Conservation (phyloP, 2,797 vertebrate genomes). For the Falco cherrug region DNA sequence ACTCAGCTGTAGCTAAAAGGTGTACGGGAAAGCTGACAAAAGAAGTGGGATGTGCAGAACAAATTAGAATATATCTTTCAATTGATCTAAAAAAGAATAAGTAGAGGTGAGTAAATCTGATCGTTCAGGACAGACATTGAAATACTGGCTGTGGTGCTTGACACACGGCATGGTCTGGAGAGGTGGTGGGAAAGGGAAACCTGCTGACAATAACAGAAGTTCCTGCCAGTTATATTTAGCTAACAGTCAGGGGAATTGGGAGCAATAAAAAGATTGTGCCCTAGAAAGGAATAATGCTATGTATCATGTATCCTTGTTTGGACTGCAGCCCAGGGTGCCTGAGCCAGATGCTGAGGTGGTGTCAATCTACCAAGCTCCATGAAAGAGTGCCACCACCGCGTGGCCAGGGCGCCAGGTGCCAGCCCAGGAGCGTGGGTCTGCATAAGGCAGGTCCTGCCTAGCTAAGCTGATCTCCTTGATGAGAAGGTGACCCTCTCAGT, state of each 20-base stretch:
- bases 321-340: background rate
- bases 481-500: background rate
- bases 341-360: background rate
- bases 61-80: background rate
- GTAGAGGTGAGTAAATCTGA: background rate
- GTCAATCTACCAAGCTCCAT: background rate
- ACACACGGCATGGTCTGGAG: background rate
- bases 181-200: background rate
- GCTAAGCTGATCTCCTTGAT: background rate
- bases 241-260: background rate
- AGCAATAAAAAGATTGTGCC: background rate
- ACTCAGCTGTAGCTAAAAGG: background rate
- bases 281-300: background rate
- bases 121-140: background rate
- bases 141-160: background rate
- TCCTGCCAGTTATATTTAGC: background rate
- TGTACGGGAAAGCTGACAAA: background rate
- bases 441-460: background rate
- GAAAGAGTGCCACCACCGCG: background rate
- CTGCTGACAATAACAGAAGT: conserved; percentile 5
- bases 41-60: background rate
- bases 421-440: background rate
- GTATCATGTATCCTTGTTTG: background rate
- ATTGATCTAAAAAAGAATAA: background rate
- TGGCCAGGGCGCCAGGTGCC: background rate